These are phyloP conservation scores for Sternarchorhynchus goeldii DNA, from an alignment of 2,797 vertebrate species.

Conservation along the genomic window DNA sequence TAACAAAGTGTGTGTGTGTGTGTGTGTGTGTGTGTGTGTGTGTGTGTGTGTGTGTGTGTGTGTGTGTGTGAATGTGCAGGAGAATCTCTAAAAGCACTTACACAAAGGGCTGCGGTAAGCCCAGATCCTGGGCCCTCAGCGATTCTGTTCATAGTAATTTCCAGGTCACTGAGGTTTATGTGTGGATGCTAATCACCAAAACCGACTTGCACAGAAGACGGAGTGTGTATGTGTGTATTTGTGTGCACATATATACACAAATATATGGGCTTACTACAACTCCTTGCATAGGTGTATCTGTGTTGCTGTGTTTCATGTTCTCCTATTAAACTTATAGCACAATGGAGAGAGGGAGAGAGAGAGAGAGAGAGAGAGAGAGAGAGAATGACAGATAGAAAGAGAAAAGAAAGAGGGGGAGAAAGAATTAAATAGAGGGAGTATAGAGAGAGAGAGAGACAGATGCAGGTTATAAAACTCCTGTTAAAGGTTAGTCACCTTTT, in stretches of 20 bases:
- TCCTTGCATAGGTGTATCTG: neutral
- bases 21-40: constrained; percentile 15
- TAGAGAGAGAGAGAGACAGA: constrained; percentile 16
- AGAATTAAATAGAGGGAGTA: too few species aligned
- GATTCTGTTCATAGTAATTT: constrained; percentile 48
- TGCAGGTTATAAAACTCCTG: neutral
- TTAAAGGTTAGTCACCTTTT: too few species aligned
- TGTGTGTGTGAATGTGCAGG: constrained; percentile 19
- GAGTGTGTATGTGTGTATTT: constrained; percentile 1
- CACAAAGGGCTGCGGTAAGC: constrained; percentile 15
- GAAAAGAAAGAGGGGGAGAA: neutral
- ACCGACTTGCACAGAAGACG: neutral
- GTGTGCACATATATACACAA: neutral
- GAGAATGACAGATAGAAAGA: neutral
- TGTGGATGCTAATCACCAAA: constrained; percentile 40
- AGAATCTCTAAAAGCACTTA: constrained; percentile 38
- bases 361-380: constrained; percentile 1
- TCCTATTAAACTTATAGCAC: constrained; percentile 39
- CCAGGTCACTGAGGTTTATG: constrained; percentile 57
- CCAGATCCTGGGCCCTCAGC: constrained; percentile 23
- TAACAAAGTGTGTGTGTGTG: constrained; percentile 36
- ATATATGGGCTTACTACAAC: neutral
- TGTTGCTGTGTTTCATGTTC: neutral
- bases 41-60: constrained; percentile 18
- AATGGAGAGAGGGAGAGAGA: constrained; percentile 30